Conservation (phyloP, 2,888 invertebrate genomes). For the Uropetala carovei region DNA sequence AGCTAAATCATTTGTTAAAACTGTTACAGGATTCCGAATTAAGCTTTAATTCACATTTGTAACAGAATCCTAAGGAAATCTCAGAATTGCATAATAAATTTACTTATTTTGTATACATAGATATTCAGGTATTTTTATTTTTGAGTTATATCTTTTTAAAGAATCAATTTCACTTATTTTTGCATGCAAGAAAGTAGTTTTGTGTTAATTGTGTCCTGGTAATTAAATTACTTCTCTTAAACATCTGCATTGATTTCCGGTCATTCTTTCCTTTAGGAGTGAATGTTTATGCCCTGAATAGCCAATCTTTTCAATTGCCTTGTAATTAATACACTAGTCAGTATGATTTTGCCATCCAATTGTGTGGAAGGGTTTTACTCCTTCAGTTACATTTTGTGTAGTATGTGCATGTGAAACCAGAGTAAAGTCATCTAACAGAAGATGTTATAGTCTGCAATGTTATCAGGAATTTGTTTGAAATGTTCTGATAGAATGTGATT, state of each 20-base stretch:
- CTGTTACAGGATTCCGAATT: background rate
- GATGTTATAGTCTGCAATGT: slow-evolving; percentile 26
- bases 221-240: background rate
- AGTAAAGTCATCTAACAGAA: background rate
- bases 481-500: background rate
- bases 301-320: slow-evolving; percentile 25
- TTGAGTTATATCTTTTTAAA: background rate
- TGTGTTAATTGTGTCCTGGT: slow-evolving; percentile 1
- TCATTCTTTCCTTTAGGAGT: background rate
- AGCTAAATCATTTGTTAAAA: too few relatives aligned
- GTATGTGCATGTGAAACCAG: background rate
- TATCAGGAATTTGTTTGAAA: slow-evolving; percentile 16
- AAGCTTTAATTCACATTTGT: background rate
- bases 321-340: slow-evolving; percentile 54
- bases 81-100: background rate
- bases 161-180: background rate
- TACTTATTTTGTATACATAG: background rate
- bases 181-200: background rate
- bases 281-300: background rate
- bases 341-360: slow-evolving; percentile 17
- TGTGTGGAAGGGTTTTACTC: slow-evolving; percentile 9
- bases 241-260: background rate
- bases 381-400: slow-evolving; percentile 6
- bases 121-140: slow-evolving; percentile 2
- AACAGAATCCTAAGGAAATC: background rate